Conservation (phyloP, 2,888 invertebrate species). For the Agrotis exclamationis region DNA sequence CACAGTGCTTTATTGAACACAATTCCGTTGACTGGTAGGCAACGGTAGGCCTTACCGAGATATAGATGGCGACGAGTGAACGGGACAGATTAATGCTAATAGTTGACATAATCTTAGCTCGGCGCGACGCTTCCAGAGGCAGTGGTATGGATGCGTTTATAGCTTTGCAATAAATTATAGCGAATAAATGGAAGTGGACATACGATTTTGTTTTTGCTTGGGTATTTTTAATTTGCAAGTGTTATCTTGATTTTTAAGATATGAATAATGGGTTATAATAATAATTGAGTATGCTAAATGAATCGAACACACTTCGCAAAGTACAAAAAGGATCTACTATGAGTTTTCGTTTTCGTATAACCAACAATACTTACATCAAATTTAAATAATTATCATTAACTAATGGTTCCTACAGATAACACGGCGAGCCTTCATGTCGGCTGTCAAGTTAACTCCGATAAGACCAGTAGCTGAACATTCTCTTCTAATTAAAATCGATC, state of each 20-base stretch:
- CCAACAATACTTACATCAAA: not conserved
- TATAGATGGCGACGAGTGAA: constrained; percentile 63
- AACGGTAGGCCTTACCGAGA: constrained; percentile 74
- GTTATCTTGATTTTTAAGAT: not conserved
- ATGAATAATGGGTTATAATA: not conserved
- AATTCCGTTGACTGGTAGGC: constrained; percentile 80
- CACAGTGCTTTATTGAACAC: constrained; percentile 89
- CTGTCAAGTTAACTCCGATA: constrained; percentile 36
- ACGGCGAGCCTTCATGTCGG: constrained; percentile 25
- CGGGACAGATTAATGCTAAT: constrained; percentile 64
- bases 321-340: not conserved
- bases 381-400: not conserved
- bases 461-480: constrained; percentile 43
- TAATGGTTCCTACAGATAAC: constrained; percentile 9
- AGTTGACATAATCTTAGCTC: constrained; percentile 62
- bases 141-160: constrained; percentile 46
- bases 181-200: constrained; percentile 41
- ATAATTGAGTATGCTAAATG: not conserved
- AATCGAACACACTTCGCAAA: not conserved
- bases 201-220: constrained; percentile 16
- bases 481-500: constrained; percentile 49
- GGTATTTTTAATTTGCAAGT: constrained; percentile 5
- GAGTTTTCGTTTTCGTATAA: not conserved
- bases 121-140: constrained; percentile 36
- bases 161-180: constrained; percentile 49